Evolutionary conservation across 2,113 vertebrate genomes (phyloP).

Genomic region (Larimichthys crocea): DNA sequence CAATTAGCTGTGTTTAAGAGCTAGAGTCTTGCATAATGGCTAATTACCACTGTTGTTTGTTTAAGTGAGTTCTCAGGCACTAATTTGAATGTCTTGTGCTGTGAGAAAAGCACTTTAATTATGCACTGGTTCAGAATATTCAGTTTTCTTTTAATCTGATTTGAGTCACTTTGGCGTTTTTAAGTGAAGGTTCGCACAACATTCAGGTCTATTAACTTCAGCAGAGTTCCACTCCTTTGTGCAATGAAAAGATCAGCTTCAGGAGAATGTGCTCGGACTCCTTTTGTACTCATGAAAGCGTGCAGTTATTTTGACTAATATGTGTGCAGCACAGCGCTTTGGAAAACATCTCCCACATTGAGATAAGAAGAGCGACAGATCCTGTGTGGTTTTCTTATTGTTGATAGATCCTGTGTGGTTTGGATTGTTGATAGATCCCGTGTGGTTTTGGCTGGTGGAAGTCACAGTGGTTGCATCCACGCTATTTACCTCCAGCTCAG

Average conservation of each 20-base stretch:
- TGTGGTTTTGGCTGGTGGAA: constrained; percentile 48
- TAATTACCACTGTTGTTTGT: constrained; percentile 63
- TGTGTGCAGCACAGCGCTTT: constrained; percentile 12
- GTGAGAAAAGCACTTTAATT: constrained; percentile 26
- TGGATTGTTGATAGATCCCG: constrained; percentile 44
- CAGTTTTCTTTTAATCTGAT: constrained; percentile 31
- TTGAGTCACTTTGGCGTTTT: constrained; percentile 3
- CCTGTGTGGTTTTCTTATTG: constrained; percentile 15
- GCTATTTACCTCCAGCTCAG: constrained; percentile 56
- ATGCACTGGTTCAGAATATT: constrained; percentile 4
- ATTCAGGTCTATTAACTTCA: constrained; percentile 39
- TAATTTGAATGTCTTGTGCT: constrained; percentile 21
- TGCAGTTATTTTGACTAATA: constrained; percentile 66
- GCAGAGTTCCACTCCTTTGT: constrained; percentile 20
- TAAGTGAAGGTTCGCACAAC: constrained; percentile 2
- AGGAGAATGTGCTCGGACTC: constrained; percentile 13
- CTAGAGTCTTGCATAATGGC: constrained; percentile 36
- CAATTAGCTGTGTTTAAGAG: constrained; percentile 62
- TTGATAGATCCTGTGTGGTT: constrained; percentile 26
- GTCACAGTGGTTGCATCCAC: constrained; percentile 68
- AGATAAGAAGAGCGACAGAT: constrained; percentile 55
- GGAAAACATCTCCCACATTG: constrained; percentile 55
- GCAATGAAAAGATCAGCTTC: constrained; percentile 37
- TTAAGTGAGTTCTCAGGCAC: constrained; percentile 38
- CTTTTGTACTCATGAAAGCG: constrained; percentile 52